phyloP scores from a whole-genome alignment of 2,888 invertebrate genomes.

The Acleris cristana region DNA sequence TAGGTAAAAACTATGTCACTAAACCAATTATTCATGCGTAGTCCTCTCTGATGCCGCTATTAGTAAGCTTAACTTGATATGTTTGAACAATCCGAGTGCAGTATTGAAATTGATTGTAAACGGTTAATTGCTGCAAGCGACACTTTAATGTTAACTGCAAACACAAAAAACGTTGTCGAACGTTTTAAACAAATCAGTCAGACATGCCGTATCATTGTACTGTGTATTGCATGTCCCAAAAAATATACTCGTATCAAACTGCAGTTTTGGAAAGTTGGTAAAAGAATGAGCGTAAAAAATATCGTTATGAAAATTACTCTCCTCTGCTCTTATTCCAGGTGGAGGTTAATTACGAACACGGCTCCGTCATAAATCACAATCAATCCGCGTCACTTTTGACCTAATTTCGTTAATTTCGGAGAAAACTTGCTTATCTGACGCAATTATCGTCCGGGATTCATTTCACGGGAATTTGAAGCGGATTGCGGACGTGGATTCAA shows the following conservation, averaged over 20 bases:
- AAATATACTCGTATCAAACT: background rate
- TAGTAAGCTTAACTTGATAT: too few species aligned
- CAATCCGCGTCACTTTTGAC: conserved; percentile 39
- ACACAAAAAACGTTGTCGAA: too few species aligned
- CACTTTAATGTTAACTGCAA: too few species aligned
- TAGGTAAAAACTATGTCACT: too few species aligned
- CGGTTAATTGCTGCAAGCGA: too few species aligned
- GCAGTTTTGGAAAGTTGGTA: background rate
- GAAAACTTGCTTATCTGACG: conserved; percentile 31
- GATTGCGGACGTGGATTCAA: background rate
- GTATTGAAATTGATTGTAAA: too few species aligned
- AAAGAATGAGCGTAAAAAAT: background rate
- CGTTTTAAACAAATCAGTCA: too few species aligned
- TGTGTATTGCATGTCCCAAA: too few species aligned
- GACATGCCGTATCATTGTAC: too few species aligned
- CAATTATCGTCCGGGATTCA: conserved; percentile 20
- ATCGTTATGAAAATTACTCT: background rate
- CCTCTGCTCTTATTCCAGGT: conserved; percentile 30
- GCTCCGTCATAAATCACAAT: conserved; percentile 39
- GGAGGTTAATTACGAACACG: conserved; percentile 34
- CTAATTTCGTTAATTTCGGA: conserved; percentile 34
- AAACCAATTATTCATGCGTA: too few species aligned
- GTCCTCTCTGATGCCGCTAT: too few species aligned
- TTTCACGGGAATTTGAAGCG: conserved; percentile 1
- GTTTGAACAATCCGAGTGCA: too few species aligned